Evolutionary conservation across 2,113 vertebrate species (phyloP).

Genomic region (Zingel zingel): DNA sequence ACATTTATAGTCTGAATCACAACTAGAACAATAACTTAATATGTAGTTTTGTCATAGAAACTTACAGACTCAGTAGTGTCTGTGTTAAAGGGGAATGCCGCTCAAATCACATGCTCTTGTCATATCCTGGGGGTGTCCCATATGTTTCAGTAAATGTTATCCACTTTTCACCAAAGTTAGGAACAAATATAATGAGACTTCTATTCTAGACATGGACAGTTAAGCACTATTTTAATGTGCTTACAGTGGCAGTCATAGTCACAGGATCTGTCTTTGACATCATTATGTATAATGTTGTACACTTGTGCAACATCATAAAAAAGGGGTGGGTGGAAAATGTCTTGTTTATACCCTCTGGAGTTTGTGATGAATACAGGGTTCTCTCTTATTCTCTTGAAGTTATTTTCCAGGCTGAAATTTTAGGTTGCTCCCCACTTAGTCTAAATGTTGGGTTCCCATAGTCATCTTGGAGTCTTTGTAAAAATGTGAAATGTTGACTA

Average conservation of each 20-base stretch:
- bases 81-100: constrained; percentile 39
- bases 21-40: background rate
- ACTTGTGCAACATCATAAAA: background rate
- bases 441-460: background rate
- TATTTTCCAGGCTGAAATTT: constrained; percentile 19
- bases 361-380: constrained; percentile 10
- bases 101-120: constrained; percentile 37
- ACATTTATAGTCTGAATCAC: background rate
- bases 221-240: background rate
- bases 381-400: background rate
- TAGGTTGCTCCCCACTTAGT: background rate
- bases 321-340: background rate
- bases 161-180: background rate
- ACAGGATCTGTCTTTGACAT: constrained; percentile 2
- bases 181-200: background rate
- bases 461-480: background rate
- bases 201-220: background rate
- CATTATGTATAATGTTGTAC: background rate
- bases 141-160: background rate
- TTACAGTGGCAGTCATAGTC: background rate
- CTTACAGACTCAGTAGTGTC: background rate
- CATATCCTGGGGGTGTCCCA: constrained; percentile 15
- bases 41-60: background rate
- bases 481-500: background rate
- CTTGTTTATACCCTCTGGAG: background rate